These are phyloP conservation scores for Cebidichthys violaceus DNA, from an alignment of 2,113 vertebrate genomes.

Conservation along the genomic window DNA sequence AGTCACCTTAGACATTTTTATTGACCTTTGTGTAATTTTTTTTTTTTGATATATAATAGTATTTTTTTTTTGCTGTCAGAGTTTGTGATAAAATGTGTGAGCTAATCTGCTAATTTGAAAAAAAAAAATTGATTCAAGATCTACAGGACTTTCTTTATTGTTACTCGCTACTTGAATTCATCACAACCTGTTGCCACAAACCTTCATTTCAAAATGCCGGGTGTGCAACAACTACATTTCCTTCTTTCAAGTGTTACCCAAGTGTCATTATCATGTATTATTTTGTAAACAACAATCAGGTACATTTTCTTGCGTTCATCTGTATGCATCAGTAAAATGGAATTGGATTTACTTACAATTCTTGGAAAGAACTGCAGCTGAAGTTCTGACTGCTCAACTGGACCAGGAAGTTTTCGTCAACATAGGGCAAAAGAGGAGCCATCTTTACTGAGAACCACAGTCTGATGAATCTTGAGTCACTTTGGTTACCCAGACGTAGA, in stretches of 20 bases:
- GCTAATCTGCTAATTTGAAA: not conserved
- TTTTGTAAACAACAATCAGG: not conserved
- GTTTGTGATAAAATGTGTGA: not conserved
- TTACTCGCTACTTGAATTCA: not conserved
- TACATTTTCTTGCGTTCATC: not conserved
- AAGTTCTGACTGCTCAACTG: conserved; percentile 53
- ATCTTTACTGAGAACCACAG: conserved; percentile 64
- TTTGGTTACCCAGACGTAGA: conserved; percentile 42
- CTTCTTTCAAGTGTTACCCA: not conserved
- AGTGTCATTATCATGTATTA: not conserved
- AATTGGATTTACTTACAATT: conserved; percentile 53
- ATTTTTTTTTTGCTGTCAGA: not conserved
- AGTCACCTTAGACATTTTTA: not conserved
- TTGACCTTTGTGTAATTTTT: not conserved
- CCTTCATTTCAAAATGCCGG: not conserved
- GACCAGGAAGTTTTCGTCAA: conserved; percentile 40
- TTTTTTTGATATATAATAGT: not conserved
- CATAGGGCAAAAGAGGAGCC: conserved; percentile 52
- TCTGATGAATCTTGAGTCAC: conserved; percentile 44
- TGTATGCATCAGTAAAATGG: not conserved
- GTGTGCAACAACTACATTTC: not conserved
- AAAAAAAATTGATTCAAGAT: too few species aligned
- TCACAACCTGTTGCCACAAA: not conserved
- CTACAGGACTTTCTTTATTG: not conserved
- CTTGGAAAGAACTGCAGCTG: conserved; percentile 67